phyloP scores from a whole-genome alignment of 2,113 vertebrate species.

The Hydropotes inermis region DNA sequence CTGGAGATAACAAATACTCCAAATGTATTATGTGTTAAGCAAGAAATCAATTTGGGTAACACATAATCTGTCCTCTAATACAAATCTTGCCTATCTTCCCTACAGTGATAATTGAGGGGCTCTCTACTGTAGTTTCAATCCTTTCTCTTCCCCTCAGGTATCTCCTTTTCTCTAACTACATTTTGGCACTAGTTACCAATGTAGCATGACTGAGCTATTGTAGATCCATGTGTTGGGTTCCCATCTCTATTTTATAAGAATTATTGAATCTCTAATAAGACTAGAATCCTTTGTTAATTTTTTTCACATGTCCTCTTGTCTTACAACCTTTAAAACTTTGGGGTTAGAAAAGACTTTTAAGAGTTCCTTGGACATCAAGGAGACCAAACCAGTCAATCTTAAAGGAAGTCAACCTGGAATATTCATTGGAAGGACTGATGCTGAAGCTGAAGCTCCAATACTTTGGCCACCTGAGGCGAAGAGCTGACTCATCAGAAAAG shows the following conservation, averaged over 20 bases:
- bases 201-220: not conserved
- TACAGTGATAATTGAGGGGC: not conserved
- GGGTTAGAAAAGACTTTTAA: not conserved
- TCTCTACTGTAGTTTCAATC: not conserved
- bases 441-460: not conserved
- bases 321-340: not conserved
- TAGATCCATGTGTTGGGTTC: not conserved
- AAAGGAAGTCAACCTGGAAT: not conserved
- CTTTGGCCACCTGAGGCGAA: not conserved
- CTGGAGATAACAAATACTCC: not conserved
- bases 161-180: not conserved
- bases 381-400: not conserved
- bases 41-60: not conserved
- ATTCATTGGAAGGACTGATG: not conserved
- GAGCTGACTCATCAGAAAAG: not conserved
- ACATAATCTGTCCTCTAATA: not conserved
- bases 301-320: not conserved
- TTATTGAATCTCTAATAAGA: not conserved
- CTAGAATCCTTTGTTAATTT: not conserved
- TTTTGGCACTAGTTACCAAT: not conserved
- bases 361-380: not conserved
- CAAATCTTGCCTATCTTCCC: not conserved
- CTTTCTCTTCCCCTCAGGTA: not conserved
- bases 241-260: not conserved
- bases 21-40: conserved; percentile 5